Evolutionary conservation across 2,113 vertebrate genomes (phyloP).

Genomic region (Osmerus mordax): DNA sequence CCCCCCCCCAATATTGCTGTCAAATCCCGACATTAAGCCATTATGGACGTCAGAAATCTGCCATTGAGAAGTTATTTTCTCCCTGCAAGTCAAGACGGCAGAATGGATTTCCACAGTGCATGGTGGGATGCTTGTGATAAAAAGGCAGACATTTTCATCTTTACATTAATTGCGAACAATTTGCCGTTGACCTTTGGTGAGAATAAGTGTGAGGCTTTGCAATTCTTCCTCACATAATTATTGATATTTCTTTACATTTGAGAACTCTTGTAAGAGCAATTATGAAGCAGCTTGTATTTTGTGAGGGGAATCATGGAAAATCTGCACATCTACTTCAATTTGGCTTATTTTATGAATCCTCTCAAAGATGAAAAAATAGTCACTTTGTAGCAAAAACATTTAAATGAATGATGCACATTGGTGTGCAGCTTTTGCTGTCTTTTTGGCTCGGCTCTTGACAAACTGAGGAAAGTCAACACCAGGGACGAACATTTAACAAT

Average conservation of each 20-base stretch:
- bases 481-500: conserved; percentile 72
- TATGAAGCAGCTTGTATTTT: conserved; percentile 17
- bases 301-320: conserved; percentile 24
- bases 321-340: neutral
- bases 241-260: conserved; percentile 13
- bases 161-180: conserved; percentile 70
- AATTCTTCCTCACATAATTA: conserved; percentile 45
- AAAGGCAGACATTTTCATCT: conserved; percentile 56
- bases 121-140: conserved; percentile 46
- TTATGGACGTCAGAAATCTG: conserved; percentile 83
- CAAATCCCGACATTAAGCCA: conserved; percentile 78
- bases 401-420: conserved; percentile 12
- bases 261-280: conserved; percentile 17
- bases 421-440: conserved; percentile 33
- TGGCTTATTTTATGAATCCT: neutral
- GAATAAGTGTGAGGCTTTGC: conserved; percentile 42
- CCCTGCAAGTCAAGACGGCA: conserved; percentile 57
- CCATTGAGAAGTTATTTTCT: conserved; percentile 72
- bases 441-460: conserved; percentile 44
- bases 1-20: conserved; percentile 74
- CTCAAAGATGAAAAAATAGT: neutral
- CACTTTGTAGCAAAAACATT: neutral
- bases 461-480: conserved; percentile 62
- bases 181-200: conserved; percentile 64
- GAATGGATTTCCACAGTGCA: conserved; percentile 56